Evolutionary conservation across 64 coral and sea anemone species (phyloP).

Genomic region (Montipora cactus): DNA sequence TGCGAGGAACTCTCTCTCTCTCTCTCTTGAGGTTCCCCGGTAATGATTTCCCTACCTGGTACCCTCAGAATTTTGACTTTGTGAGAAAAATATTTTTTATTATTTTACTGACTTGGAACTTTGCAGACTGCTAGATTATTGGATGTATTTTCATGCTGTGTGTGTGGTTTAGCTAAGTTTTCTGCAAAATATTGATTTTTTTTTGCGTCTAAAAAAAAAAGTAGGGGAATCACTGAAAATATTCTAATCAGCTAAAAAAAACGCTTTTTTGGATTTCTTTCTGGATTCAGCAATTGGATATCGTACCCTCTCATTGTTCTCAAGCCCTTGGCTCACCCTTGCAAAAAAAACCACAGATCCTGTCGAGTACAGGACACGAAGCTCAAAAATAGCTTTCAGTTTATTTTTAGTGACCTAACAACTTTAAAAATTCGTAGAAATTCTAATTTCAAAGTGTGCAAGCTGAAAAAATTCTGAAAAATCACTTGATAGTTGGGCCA

Average conservation of each 20-base stretch:
- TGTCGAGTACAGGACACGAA: constrained; percentile 12
- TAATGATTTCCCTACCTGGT: constrained; percentile 3
- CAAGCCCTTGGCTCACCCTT: background rate
- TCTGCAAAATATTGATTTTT: background rate
- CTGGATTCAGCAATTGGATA: constrained; percentile 8
- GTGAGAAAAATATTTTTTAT: constrained; percentile 10
- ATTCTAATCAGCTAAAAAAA: background rate
- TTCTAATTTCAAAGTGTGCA: constrained; percentile 2
- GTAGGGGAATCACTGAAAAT: background rate
- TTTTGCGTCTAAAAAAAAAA: background rate
- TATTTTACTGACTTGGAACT: constrained; percentile 9
- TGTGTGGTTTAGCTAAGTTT: too few species aligned
- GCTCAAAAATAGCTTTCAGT: constrained; percentile 2
- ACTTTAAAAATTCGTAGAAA: constrained; percentile 9
- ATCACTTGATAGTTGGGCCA: background rate
- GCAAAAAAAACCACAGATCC: background rate
- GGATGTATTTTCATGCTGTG: constrained; percentile 9
- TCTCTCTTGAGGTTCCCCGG: background rate
- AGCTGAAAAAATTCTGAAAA: constrained; percentile 9
- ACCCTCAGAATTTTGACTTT: constrained; percentile 2
- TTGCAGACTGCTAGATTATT: background rate
- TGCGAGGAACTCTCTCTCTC: too few species aligned
- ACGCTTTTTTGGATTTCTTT: background rate
- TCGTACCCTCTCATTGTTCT: constrained; percentile 7
- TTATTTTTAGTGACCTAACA: constrained; percentile 9